phyloP scores from a whole-genome alignment of 2,113 vertebrate genomes.

The Furnarius figulus region DNA sequence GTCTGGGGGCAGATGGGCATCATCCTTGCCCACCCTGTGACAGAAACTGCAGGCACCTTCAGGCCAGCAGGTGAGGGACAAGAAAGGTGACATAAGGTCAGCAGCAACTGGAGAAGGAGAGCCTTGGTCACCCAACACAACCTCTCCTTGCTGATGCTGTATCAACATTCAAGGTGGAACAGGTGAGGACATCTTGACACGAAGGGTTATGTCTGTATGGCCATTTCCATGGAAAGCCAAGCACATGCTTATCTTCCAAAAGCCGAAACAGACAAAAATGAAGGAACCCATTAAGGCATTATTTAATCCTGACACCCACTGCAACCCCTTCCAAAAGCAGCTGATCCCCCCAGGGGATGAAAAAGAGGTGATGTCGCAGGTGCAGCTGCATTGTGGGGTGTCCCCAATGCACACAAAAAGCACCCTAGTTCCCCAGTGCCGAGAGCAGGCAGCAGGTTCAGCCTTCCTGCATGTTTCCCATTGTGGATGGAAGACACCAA shows the following conservation, averaged over 20 bases:
- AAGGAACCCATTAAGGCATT: not conserved
- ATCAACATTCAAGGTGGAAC: not conserved
- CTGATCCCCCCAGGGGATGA: not conserved
- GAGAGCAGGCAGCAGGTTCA: not conserved
- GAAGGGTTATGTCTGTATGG: not conserved
- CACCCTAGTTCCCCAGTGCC: not conserved
- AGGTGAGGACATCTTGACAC: rapidly evolving
- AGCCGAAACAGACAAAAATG: not conserved
- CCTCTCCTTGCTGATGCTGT: not conserved
- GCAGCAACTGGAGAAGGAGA: not conserved
- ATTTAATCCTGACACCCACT: not conserved
- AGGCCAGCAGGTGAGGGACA: not conserved
- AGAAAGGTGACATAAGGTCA: not conserved
- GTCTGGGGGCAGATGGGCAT: not conserved
- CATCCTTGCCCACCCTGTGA: not conserved
- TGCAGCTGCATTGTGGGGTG: not conserved
- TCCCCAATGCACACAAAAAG: not conserved
- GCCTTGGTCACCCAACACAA: not conserved
- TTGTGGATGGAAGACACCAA: not conserved
- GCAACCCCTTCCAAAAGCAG: not conserved
- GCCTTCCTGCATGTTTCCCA: not conserved
- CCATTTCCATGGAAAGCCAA: not conserved
- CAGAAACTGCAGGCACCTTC: not conserved
- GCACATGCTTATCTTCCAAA: not conserved
- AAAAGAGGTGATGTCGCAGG: not conserved